Evolutionary conservation across 2,888 invertebrate genomes (phyloP), one percentile per base, ranked within the genome.

Genomic region (Lycophotia porphyrea): DNA sequence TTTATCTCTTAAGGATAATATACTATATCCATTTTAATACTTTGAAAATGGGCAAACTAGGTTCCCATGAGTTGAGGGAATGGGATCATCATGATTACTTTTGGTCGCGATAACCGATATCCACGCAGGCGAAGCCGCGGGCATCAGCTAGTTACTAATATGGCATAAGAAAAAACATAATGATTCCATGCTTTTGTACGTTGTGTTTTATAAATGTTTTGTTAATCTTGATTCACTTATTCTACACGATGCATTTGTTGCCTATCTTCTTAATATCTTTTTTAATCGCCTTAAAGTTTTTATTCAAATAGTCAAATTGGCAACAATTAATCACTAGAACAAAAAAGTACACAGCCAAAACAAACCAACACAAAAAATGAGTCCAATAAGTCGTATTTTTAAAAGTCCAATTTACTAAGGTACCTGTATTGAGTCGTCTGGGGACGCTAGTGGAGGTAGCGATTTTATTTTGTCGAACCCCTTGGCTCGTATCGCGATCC

Each of bases 391-490:
- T 75, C 80, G 84, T 78, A 86, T 93, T 93, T 93, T 93, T 89
- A 92, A 92, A 92, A 91, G 91, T 90, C 91, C 94, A 95, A 95
- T 95, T 94, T 95, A 92, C 91, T 91, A 91, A 93, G 92, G 93
- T 93, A 93, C 92, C 91, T 92, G 91, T 92, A 93, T 95, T 93
- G 93, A 91, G 90, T 91, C 92, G 92, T 93, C 93, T 92, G 86
- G 93, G 93, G 92, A 94, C 92, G 94, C 93, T 93, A 93, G 93
- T 87, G 89, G 88, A 92, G 92, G 92, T 92, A 91, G 90, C 93
- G 92, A 95, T 95, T 96, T 95, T 94, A 95, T 95, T 94, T 94
- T 90, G 92, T 89, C 88, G 81, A 90, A 86, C 90, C 91, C 90
- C 91, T 88, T 89, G 88, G 88, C 90, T 90, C 92, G 92, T 92